Conservation (phyloP, 2,113 vertebrate genomes). For the Capricornis sumatraensis region DNA sequence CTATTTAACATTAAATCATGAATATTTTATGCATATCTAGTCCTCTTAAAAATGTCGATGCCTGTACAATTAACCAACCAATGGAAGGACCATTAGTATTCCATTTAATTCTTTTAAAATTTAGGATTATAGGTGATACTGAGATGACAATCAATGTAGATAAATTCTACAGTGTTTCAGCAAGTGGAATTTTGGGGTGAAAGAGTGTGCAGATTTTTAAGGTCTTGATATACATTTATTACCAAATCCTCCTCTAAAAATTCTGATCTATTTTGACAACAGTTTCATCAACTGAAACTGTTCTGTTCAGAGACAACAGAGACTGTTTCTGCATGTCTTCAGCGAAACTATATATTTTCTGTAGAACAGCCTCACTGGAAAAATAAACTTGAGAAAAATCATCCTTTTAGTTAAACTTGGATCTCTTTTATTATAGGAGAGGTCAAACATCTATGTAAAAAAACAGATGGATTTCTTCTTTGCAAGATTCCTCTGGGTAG, state of each 20-base stretch:
- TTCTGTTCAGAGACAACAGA: not conserved
- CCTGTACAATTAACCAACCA: not conserved
- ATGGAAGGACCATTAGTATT: not conserved
- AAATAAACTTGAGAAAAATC: not conserved
- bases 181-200: not conserved
- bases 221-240: no score
- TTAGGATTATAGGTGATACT: not conserved
- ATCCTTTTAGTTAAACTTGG: no score
- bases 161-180: not conserved
- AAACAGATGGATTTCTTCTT: accelerated
- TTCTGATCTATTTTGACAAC: accelerated
- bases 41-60: not conserved
- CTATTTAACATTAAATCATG: not conserved
- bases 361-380: not conserved
- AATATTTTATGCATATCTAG: not conserved
- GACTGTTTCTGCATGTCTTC: not conserved
- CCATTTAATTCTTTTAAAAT: not conserved
- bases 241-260: not conserved
- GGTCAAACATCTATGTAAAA: not conserved
- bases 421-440: not conserved
- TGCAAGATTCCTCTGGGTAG: no score
- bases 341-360: not conserved
- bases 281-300: not conserved
- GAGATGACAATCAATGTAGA: not conserved
- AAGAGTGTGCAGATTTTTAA: not conserved